Conservation (phyloP, 1,140 invertebrate genomes). For the Camponotus floridanus region DNA sequence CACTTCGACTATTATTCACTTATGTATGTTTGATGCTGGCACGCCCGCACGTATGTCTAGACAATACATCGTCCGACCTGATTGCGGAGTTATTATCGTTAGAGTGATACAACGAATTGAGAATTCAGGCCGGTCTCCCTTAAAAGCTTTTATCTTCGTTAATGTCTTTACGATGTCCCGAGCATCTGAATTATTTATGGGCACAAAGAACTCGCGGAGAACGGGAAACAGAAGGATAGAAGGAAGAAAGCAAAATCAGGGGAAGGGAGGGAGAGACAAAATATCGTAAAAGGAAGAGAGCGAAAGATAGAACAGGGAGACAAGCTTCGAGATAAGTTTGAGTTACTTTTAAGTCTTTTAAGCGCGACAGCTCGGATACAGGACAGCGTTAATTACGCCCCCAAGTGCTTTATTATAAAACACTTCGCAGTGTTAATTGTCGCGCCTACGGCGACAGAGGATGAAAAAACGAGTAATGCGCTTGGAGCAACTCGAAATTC, state of each 20-base stretch:
- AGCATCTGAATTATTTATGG: conserved; percentile 78
- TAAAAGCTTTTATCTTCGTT: conserved; percentile 75
- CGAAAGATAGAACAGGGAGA: conserved; percentile 4
- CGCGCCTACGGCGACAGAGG: conserved; percentile 8
- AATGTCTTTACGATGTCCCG: conserved; percentile 74
- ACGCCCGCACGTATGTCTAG: conserved; percentile 51
- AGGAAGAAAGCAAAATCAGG: background rate
- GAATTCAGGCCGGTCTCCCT: conserved; percentile 64
- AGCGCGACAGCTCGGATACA: conserved; percentile 47
- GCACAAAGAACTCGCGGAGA: conserved; percentile 65
- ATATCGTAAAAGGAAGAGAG: background rate
- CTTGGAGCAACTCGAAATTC: conserved; percentile 42
- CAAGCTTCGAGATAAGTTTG: conserved; percentile 65
- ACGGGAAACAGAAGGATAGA: conserved; percentile 45
- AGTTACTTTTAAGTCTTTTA: conserved; percentile 72
- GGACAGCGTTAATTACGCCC: conserved; percentile 69
- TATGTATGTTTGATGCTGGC: conserved; percentile 50
- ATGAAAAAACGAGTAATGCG: conserved; percentile 6
- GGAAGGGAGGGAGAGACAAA: background rate
- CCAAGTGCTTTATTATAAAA: conserved; percentile 69
- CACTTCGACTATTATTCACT: conserved; percentile 58
- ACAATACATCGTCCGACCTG: conserved; percentile 64
- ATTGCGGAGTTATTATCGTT: conserved; percentile 73
- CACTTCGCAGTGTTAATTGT: conserved; percentile 66
- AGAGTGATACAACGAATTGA: conserved; percentile 72